Conservation (phyloP, 2,113 vertebrate species). For the Apaloderma vittatum region DNA sequence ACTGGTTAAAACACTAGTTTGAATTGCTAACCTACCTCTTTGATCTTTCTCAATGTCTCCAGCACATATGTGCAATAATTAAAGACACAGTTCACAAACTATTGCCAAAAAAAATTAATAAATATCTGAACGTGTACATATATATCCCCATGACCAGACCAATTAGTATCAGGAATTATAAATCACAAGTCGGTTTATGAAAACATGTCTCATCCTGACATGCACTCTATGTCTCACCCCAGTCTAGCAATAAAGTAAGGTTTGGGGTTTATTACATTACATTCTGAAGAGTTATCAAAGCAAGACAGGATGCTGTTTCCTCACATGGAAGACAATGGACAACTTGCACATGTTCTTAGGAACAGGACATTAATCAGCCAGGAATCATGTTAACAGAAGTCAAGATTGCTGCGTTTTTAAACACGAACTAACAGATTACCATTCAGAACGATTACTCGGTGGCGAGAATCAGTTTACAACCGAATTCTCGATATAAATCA, state of each 20-base stretch:
- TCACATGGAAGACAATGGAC: background rate
- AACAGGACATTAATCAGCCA: slow-evolving; percentile 29
- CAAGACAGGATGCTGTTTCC: slow-evolving; percentile 37
- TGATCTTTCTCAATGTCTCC: slow-evolving; percentile 66
- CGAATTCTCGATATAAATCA: background rate
- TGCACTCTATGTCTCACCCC: background rate
- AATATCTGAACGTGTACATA: background rate
- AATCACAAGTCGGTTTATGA: slow-evolving; percentile 35
- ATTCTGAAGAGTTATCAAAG: slow-evolving; percentile 52
- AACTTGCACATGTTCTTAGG: slow-evolving; percentile 8
- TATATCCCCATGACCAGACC: background rate
- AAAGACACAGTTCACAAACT: slow-evolving; percentile 59
- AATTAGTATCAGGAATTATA: slow-evolving; percentile 45
- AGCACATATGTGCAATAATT: slow-evolving; percentile 72
- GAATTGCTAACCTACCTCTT: slow-evolving; percentile 73
- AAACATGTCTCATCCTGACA: slow-evolving; percentile 46
- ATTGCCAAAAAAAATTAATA: background rate
- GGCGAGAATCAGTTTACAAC: background rate
- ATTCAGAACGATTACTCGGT: background rate
- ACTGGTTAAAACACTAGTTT: slow-evolving; percentile 69
- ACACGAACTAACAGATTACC: background rate
- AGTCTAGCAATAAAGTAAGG: slow-evolving; percentile 30
- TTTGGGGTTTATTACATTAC: slow-evolving; percentile 23
- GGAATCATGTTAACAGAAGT: slow-evolving; percentile 38
- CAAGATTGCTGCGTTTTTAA: background rate